Evolutionary conservation across 2,797 vertebrate genomes (phyloP).

Genomic region (Enteromius trimaculatus): DNA sequence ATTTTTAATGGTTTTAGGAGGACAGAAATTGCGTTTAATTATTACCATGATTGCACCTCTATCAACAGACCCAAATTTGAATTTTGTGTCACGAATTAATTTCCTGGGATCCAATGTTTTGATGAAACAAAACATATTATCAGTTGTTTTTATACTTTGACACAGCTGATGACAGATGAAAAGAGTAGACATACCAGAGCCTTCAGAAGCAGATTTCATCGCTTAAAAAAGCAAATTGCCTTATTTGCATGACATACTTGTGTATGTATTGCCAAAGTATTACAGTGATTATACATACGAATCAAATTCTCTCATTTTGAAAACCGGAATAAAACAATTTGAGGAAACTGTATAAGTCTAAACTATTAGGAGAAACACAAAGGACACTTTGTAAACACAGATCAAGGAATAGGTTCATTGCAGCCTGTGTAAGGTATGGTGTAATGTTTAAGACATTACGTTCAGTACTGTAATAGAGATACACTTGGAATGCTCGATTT

Average conservation of each 20-base stretch:
- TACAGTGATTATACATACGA: background rate
- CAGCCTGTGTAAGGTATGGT: constrained; percentile 49
- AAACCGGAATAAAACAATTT: background rate
- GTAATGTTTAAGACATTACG: constrained; percentile 31
- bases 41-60: background rate
- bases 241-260: background rate
- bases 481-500: constrained; percentile 40
- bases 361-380: constrained; percentile 36
- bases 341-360: constrained; percentile 7
- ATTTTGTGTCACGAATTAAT: background rate
- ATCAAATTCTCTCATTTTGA: constrained; percentile 14
- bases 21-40: background rate
- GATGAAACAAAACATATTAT: background rate
- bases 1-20: background rate
- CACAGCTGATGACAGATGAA: background rate
- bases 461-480: constrained; percentile 56
- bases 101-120: background rate
- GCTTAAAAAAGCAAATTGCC: background rate
- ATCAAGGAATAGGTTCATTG: constrained; percentile 41
- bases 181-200: background rate
- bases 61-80: background rate
- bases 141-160: background rate
- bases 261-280: background rate
- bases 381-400: constrained; percentile 42
- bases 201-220: background rate